A percentile compares a stretch with the other conserved stretches of the same genome.
Evolutionary conservation across 2,888 invertebrate genomes (phyloP).

Genomic region (Heliconius erato): DNA sequence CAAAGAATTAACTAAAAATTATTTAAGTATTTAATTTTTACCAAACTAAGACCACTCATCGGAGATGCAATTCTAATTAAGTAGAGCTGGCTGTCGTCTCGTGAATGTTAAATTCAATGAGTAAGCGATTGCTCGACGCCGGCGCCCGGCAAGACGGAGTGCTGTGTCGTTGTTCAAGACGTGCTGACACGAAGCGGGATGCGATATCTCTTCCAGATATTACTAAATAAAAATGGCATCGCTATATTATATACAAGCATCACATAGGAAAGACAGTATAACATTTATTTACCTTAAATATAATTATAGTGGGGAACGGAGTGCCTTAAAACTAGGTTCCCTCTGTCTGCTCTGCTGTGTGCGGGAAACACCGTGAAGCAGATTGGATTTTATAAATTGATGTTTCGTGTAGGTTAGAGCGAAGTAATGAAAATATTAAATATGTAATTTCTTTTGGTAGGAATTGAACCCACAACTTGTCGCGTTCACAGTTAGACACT

Average conservation of each 20-base stretch:
- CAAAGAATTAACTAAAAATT: too few relatives aligned
- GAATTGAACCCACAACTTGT: too few relatives aligned
- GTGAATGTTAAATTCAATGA: constrained; percentile 33
- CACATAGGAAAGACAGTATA: neutral
- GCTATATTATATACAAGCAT: neutral
- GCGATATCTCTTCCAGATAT: constrained; percentile 17
- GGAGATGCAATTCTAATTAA: constrained; percentile 31
- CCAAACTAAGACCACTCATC: neutral
- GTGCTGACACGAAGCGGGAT: constrained; percentile 26
- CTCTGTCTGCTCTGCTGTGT: too few relatives aligned
- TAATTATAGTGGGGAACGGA: too few relatives aligned
- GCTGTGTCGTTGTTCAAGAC: constrained; percentile 29
- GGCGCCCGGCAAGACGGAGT: constrained; percentile 22
- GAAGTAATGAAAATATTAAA: too few relatives aligned
- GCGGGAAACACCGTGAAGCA: too few relatives aligned
- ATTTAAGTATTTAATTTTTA: constrained; percentile 1
- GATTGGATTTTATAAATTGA: neutral
- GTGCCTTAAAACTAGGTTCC: too few relatives aligned
- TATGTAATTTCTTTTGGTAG: too few relatives aligned
- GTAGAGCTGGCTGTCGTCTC: constrained; percentile 19
- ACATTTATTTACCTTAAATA: neutral
- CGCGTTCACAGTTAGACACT: too few relatives aligned
- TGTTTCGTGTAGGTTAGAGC: too few relatives aligned
- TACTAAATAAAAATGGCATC: constrained; percentile 18
- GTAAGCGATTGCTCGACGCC: constrained; percentile 15